phyloP scores from a whole-genome alignment of 37 sponge, comb jelly and placozoan genomes.

The Geodia barretti region DNA sequence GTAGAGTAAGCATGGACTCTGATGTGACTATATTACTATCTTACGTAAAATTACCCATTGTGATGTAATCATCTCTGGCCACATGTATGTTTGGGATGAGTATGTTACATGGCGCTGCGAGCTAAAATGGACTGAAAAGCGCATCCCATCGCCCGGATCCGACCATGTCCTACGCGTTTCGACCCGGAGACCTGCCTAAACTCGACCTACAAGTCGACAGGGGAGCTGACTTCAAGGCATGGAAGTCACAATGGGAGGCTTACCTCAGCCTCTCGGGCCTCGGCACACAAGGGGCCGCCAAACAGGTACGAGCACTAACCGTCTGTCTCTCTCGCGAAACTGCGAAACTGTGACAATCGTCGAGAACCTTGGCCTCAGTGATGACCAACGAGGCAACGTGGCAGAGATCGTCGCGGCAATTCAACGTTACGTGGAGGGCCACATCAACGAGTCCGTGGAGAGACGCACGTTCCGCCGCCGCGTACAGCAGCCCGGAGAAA shows the following conservation, averaged over 20 bases:
- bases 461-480: constrained; percentile 7
- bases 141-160: no score
- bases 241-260: constrained; percentile 29
- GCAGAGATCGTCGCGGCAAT: neutral
- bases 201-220: constrained; percentile 45
- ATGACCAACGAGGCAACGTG: constrained; percentile 7
- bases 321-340: constrained; percentile 39
- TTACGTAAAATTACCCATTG: no score
- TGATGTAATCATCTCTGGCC: no score
- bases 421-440: neutral
- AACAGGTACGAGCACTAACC: constrained; percentile 38
- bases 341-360: constrained; percentile 24
- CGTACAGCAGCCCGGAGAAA: constrained; percentile 28
- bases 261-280: constrained; percentile 41
- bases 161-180: constrained; percentile 31
- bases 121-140: no score
- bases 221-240: constrained; percentile 32
- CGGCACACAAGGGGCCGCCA: neutral
- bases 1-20: no score
- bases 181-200: constrained; percentile 35
- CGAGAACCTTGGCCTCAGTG: constrained; percentile 31
- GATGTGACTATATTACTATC: no score
- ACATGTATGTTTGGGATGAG: no score
- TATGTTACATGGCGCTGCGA: no score
- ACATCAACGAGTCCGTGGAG: constrained; percentile 27